Evolutionary conservation across 2,888 invertebrate genomes (phyloP), one percentile per base, ranked within the genome.

Genomic region (Cosmorhoe ocellata): DNA sequence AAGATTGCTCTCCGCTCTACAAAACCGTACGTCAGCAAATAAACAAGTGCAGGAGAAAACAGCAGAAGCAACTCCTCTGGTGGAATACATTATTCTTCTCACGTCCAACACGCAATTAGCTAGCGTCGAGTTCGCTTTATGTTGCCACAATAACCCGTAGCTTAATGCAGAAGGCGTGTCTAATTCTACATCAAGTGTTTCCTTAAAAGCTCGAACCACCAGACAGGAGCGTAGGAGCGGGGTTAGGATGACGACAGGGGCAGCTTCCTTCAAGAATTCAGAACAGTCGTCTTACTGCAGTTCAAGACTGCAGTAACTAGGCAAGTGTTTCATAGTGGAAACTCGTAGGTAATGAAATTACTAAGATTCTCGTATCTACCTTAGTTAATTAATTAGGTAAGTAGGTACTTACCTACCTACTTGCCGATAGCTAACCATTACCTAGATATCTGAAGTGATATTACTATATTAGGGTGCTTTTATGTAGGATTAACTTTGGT

Each of bases 91-190:
- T 79, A 80, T 80, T 81, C 77, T 68, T 64, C 60, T 63, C 79
- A 78, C 78, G 78, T 79, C 74, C 69, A 67, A 64, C 60, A 66
- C 66, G 73, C 78, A 81, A 81, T 81, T 81, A 81, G 75, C 71
- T 53, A 64, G 56, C 60, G 69, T 63, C 69, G 68, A 56, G 62
- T 69, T 66, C 69, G 69, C 67, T 76, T 71, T 70, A 66, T 69
- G 72, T 69, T 69, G 63, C 74, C 70, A 67, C 71, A 71, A 75
- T 76, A 74, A 70, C 71, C 62, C 59, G 66, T 62, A 63, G 64
- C 66, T 65, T 74, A 75, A 75, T 79, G 80, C 69, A 74, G 64
- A 71, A 76, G 74, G 76, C 78, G 76, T 77, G 74, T 77, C 76
- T 75, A 70, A 78, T 74, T 70, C 71, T 67, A 72, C 73, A 70